These are phyloP conservation scores for Nemopilema nomurai DNA, from an alignment of 30 jellyfish, hydroid and myxozoan species.

Conservation along the genomic window DNA sequence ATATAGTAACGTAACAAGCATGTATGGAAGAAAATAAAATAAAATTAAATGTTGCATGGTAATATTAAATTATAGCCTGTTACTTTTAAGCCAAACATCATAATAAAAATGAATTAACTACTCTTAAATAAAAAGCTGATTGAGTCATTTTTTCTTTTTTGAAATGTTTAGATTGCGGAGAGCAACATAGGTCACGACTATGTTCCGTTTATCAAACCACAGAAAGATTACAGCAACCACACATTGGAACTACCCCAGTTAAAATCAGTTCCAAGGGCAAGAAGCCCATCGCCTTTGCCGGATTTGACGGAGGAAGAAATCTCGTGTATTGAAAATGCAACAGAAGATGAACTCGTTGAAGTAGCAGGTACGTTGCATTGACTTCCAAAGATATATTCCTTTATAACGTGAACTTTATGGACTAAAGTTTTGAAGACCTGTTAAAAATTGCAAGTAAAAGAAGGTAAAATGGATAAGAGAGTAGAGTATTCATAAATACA, in stretches of 20 bases:
- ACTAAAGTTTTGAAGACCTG: not conserved
- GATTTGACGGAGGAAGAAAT: slow-evolving; percentile 52
- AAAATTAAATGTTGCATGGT: no score
- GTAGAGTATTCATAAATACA: no score
- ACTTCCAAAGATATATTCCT: not conserved
- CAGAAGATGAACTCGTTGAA: slow-evolving; percentile 67
- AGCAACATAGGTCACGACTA: slow-evolving; percentile 42
- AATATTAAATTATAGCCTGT: no score
- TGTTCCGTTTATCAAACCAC: slow-evolving; percentile 46
- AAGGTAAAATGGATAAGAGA: no score
- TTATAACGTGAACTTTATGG: not conserved
- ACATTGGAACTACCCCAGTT: slow-evolving; percentile 30
- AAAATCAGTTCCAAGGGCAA: slow-evolving; percentile 35
- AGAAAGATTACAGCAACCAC: slow-evolving; percentile 55
- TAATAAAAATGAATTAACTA: no score
- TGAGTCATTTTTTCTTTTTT: no score
- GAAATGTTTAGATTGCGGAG: slow-evolving; percentile 34
- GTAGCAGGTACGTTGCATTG: slow-evolving; percentile 53
- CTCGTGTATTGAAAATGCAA: slow-evolving; percentile 38
- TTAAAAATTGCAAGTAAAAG: not conserved
- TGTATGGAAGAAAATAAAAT: no score
- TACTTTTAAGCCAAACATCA: no score
- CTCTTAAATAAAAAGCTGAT: no score
- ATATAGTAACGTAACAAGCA: no score
- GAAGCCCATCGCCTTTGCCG: slow-evolving; percentile 62